These are phyloP conservation scores for Acomys russatus DNA, from an alignment of 2,797 vertebrate species.

Conservation along the genomic window DNA sequence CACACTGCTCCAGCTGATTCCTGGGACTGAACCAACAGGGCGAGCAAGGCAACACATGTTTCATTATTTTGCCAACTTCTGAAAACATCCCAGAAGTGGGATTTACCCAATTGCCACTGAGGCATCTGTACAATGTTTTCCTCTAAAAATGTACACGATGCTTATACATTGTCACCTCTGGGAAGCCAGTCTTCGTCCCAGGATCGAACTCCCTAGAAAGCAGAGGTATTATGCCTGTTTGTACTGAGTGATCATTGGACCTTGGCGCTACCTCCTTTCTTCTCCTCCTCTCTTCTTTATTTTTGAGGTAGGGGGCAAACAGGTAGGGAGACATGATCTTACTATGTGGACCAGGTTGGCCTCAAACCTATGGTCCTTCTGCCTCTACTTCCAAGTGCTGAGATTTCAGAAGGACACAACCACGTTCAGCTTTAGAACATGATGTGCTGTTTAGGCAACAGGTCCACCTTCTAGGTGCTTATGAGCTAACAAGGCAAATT, in stretches of 20 bases:
- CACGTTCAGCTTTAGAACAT: background rate
- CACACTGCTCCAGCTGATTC: background rate
- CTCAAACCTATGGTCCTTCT: background rate
- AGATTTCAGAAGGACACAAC: background rate
- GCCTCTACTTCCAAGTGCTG: background rate
- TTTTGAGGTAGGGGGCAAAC: background rate
- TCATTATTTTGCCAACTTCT: background rate
- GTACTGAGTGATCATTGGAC: background rate
- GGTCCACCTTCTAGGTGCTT: background rate
- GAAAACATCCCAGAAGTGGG: background rate
- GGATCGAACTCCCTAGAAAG: constrained; percentile 11
- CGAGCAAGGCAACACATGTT: background rate
- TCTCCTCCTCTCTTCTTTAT: background rate
- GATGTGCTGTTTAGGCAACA: background rate
- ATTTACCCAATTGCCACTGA: background rate
- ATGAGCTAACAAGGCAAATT: constrained; percentile 20
- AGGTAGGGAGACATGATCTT: background rate
- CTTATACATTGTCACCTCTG: background rate
- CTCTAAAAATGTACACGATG: background rate
- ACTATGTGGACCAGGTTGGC: background rate
- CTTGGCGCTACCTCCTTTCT: background rate
- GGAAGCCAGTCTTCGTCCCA: background rate
- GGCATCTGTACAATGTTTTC: background rate
- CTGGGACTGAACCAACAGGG: background rate
- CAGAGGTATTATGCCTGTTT: background rate